These are phyloP conservation scores for Drosophila flavopinicola DNA, from an alignment of 2,888 invertebrate species.

Conservation along the genomic window DNA sequence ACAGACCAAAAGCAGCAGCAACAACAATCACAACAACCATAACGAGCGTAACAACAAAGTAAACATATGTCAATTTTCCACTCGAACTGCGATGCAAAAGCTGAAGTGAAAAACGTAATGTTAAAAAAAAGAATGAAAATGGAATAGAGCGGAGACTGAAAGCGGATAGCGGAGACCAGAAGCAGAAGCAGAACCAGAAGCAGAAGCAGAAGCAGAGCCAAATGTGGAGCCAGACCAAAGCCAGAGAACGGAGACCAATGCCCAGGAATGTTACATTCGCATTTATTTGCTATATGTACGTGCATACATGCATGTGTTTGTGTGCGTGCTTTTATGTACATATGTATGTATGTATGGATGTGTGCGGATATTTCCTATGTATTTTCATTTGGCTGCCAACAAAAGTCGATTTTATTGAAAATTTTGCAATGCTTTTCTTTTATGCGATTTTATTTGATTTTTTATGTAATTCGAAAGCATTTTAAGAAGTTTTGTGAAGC, in stretches of 20 bases:
- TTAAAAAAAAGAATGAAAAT: slow-evolving; percentile 41
- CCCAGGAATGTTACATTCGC: slow-evolving; percentile 66
- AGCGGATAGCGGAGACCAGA: slow-evolving; percentile 37
- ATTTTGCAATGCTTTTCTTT: slow-evolving; percentile 53
- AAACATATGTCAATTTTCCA: slow-evolving; percentile 82
- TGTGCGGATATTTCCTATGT: slow-evolving; percentile 23
- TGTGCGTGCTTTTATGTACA: not conserved
- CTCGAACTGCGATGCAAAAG: slow-evolving; percentile 80
- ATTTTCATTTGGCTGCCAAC: slow-evolving; percentile 70
- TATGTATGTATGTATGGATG: slow-evolving; percentile 20
- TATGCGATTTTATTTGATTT: slow-evolving; percentile 65
- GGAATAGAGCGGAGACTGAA: slow-evolving; percentile 31
- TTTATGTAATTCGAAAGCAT: slow-evolving; percentile 69
- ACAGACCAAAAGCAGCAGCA: slow-evolving; percentile 15
- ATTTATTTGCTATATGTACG: slow-evolving; percentile 37
- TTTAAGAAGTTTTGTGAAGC: slow-evolving; percentile 73
- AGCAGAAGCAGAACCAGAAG: slow-evolving; percentile 23
- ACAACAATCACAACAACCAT: slow-evolving; percentile 26
- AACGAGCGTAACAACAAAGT: slow-evolving; percentile 64
- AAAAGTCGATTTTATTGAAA: slow-evolving; percentile 74
- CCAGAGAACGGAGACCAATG: slow-evolving; percentile 44
- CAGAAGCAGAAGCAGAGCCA: not conserved
- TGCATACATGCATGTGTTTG: slow-evolving; percentile 5
- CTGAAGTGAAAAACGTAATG: slow-evolving; percentile 68
- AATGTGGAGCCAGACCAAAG: not conserved